Evolutionary conservation across 1,140 invertebrate genomes (phyloP), one percentile per base, ranked within the genome.

Genomic region (Pseudomyrmex pallidus): DNA sequence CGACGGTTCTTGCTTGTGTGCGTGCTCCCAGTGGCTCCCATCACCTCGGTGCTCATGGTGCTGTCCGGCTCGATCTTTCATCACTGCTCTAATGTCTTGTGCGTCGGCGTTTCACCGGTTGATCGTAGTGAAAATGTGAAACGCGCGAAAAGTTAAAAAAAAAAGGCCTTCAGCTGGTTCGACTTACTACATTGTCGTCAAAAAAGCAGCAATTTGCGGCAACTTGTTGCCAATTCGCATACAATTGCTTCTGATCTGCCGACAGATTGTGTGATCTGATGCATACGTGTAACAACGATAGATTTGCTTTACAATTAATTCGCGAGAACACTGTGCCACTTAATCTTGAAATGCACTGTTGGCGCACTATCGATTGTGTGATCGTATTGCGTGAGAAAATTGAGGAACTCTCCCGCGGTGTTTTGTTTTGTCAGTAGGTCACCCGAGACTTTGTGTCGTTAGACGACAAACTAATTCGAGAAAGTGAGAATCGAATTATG

Each of bases 381-480:
- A 70, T 70, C 22, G n/a, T 54, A 10, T 13, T 3, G 20, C 17
- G 25, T 59, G 74, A 68, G 66, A 78, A 46, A 68, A 77, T 12
- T 25, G 17, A 57, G 25, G 52, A 13, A 52, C 5, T 46, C 5
- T 46, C 44, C 20, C 15, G 22, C 25, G 15, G 13, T 44, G 10
- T 10, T 77, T 56, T 13, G 52, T 68, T 70, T 56, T 56, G 10
- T 12, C 64, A 78, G 64, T 78, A 70, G 64, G 64, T 59, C 54
- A 70, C 15, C 35, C 17, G 25, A 50, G 9, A 78, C 48, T n/a
- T 54, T 10, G 12, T 66, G 70, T 78, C 54, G 20, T 59, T 78
- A 70, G 64, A 78, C 76, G 59, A 8, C 13, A 15, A 70, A 70
- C 15, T 59, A 80, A 70, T 25, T 44, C 54, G 64, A 80, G 76